Conservation (phyloP, 2,888 invertebrate species). For the Eulithis prunata region DNA sequence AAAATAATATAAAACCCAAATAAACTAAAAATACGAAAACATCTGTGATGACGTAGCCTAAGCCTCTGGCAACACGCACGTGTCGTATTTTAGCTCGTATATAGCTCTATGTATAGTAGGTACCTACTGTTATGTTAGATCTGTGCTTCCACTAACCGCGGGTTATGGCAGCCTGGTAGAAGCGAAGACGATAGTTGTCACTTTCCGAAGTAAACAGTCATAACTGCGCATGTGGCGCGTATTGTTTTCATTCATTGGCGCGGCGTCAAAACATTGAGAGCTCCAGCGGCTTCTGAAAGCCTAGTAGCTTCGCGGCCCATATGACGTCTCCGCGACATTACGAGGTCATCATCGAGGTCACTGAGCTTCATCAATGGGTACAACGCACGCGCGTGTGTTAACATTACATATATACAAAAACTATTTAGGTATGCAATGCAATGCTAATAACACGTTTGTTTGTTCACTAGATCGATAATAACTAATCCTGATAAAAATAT, state of each 20-base stretch:
- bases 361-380: not conserved
- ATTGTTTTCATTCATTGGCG: not conserved
- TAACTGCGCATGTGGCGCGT: constrained; percentile 18
- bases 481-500: too few relatives aligned
- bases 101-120: too few relatives aligned
- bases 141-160: not conserved
- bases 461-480: too few relatives aligned
- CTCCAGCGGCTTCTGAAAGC: constrained; percentile 46
- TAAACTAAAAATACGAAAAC: too few relatives aligned
- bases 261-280: constrained; percentile 22
- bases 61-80: too few relatives aligned
- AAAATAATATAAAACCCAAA: too few relatives aligned
- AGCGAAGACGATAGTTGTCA: constrained; percentile 38
- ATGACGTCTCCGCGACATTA: constrained; percentile 58
- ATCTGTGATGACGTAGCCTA: too few relatives aligned
- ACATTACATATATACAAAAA: not conserved
- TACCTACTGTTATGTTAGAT: too few relatives aligned
- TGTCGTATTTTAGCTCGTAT: too few relatives aligned
- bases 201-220: constrained; percentile 43
- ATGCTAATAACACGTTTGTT: too few relatives aligned
- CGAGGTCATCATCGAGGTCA: constrained; percentile 36
- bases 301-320: constrained; percentile 75
- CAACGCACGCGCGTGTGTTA: constrained; percentile 8
- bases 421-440: not conserved
- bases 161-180: constrained; percentile 39